Evolutionary conservation across 2,888 invertebrate species (phyloP).

Genomic region (Argyresthia goedartella): DNA sequence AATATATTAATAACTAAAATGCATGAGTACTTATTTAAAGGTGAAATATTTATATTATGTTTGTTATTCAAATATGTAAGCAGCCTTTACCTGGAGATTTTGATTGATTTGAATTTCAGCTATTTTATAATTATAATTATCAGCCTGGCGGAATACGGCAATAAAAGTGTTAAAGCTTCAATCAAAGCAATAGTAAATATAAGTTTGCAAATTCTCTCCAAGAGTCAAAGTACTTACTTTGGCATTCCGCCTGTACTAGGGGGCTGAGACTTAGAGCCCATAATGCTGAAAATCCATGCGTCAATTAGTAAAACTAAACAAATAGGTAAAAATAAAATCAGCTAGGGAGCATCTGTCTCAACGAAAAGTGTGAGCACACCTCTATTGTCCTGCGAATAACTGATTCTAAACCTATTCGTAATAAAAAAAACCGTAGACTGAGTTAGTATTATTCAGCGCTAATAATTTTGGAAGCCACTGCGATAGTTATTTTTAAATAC

Average conservation of each 20-base stretch:
- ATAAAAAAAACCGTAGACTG: constrained; percentile 37
- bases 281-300: constrained; percentile 70
- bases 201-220: constrained; percentile 14
- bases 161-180: background rate
- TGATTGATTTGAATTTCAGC: too few relatives aligned
- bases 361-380: constrained; percentile 15
- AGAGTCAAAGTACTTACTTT: constrained; percentile 54
- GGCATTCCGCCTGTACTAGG: constrained; percentile 67
- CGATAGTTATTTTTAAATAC: background rate
- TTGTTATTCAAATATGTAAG: too few relatives aligned
- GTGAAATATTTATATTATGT: too few relatives aligned
- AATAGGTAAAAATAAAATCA: constrained; percentile 15
- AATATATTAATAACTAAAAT: too few relatives aligned
- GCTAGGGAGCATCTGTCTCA: constrained; percentile 31
- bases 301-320: constrained; percentile 54
- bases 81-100: too few relatives aligned
- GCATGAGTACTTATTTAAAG: too few relatives aligned
- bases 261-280: constrained; percentile 66
- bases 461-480: constrained; percentile 14
- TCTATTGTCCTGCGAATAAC: constrained; percentile 54
- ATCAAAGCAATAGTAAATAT: constrained; percentile 1
- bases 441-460: constrained; percentile 17
- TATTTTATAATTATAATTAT: background rate
- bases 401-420: constrained; percentile 22
- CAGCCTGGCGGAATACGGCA: constrained; percentile 1